Conservation (phyloP, 2,797 vertebrate genomes). For the Benthosema pterotum region DNA sequence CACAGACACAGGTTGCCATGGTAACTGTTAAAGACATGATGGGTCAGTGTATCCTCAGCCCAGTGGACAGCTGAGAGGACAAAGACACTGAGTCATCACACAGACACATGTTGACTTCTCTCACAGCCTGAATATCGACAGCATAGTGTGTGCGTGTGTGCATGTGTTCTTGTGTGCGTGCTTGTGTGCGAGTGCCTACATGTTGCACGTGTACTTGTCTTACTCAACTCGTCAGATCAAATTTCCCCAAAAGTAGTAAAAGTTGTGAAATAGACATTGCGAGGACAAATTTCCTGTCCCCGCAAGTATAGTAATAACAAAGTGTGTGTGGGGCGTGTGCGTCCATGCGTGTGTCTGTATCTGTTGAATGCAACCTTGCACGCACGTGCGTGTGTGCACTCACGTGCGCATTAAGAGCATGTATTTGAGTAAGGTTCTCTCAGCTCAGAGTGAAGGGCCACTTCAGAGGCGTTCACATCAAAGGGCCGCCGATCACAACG, state of each 20-base stretch:
- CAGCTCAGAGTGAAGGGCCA: constrained; percentile 51
- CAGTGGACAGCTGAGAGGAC: constrained; percentile 68
- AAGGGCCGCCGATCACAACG: constrained; percentile 40
- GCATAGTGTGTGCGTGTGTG: constrained; percentile 3
- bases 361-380: too few species aligned
- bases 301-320: too few species aligned
- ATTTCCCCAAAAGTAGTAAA: too few species aligned
- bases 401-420: neutral
- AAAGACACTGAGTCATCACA: constrained; percentile 12
- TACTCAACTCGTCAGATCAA: neutral
- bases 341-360: too few species aligned
- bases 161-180: constrained; percentile 31
- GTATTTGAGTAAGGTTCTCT: constrained; percentile 54
- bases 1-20: constrained; percentile 57
- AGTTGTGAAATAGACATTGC: neutral
- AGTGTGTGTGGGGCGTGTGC: too few species aligned
- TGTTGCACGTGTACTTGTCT: too few species aligned
- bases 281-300: neutral
- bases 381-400: too few species aligned
- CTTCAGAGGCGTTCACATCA: constrained; percentile 51
- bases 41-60: constrained; percentile 36
- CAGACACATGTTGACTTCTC: constrained; percentile 80
- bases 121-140: constrained; percentile 65
- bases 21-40: constrained; percentile 56
- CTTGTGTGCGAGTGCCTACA: constrained; percentile 33